Percentiles rank a stretch among this genome's conserved stretches.
Conservation (phyloP, 2,113 vertebrate genomes). For the Cromileptes altivelis region DNA sequence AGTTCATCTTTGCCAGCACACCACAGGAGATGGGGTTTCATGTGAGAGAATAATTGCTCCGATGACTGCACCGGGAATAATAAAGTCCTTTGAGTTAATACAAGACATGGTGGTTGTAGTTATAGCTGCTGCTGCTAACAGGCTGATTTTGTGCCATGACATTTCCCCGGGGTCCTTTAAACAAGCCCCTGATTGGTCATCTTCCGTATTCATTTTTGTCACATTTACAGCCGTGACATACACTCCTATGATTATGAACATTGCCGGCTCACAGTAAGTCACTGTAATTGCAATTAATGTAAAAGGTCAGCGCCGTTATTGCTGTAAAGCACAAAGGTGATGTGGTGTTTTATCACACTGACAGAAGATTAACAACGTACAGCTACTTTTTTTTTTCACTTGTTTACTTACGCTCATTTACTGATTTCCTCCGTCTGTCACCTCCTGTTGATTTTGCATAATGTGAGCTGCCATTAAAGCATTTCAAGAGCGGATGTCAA, state of each 20-base stretch:
- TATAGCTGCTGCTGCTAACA: slow-evolving; percentile 62
- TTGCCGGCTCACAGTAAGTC: slow-evolving; percentile 65
- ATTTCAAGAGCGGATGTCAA: slow-evolving; percentile 50
- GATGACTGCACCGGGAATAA: slow-evolving; percentile 40
- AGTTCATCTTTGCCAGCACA: slow-evolving; percentile 74
- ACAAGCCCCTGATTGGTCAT: slow-evolving; percentile 63
- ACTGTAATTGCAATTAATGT: slow-evolving; percentile 74
- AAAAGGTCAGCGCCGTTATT: slow-evolving; percentile 71
- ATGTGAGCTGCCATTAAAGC: slow-evolving; percentile 43
- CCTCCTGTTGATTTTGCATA: slow-evolving; percentile 61
- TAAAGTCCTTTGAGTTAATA: slow-evolving; percentile 62
- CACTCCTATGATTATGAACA: slow-evolving; percentile 66
- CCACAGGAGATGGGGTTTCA: slow-evolving; percentile 56
- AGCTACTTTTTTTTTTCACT: slow-evolving; percentile 39
- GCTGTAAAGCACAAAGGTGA: slow-evolving; percentile 52
- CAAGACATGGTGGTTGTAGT: slow-evolving; percentile 36
- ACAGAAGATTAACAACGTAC: slow-evolving; percentile 59
- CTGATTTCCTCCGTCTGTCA: slow-evolving; percentile 45
- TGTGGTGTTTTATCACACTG: slow-evolving; percentile 49
- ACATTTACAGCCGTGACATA: slow-evolving; percentile 72
- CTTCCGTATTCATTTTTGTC: slow-evolving; percentile 61
- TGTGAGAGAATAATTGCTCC: slow-evolving; percentile 62
- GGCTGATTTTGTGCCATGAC: slow-evolving; percentile 70
- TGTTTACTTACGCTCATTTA: slow-evolving; percentile 49
- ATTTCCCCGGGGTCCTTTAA: slow-evolving; percentile 66